These are phyloP conservation scores for Lucinisca nassula DNA, from an alignment of 2,888 invertebrate genomes.

Conservation along the genomic window DNA sequence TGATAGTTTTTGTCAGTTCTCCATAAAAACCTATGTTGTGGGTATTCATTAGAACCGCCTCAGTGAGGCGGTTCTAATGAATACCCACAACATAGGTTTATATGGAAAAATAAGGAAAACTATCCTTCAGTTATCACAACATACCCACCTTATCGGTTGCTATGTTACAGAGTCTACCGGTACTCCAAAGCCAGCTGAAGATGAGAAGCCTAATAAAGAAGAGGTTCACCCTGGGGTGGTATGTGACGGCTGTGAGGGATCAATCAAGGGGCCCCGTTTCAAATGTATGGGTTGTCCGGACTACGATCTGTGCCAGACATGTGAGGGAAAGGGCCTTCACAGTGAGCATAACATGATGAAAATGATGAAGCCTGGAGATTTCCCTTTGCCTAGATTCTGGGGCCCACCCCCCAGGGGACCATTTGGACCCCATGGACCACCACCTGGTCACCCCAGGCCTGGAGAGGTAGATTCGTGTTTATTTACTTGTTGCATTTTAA, in stretches of 20 bases:
- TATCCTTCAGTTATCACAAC: neutral
- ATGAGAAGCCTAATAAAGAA: neutral
- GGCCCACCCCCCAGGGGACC: slow-evolving; percentile 17
- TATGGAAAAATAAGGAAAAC: no score
- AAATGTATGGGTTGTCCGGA: slow-evolving; percentile 94
- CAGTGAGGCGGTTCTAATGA: no score
- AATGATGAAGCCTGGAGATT: slow-evolving; percentile 87
- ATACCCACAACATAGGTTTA: no score
- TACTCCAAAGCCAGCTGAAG: neutral
- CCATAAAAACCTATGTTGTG: no score
- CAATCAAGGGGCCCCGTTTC: slow-evolving; percentile 93
- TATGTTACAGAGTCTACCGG: neutral
- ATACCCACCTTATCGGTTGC: neutral
- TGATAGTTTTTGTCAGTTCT: no score
- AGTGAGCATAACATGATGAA: slow-evolving; percentile 92
- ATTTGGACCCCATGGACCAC: slow-evolving; percentile 20
- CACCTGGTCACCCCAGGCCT: slow-evolving; percentile 43
- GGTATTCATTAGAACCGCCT: no score
- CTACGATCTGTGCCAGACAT: slow-evolving; percentile 93
- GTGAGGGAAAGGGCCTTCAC: slow-evolving; percentile 92
- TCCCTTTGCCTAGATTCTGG: neutral
- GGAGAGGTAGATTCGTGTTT: slow-evolving; percentile 47
- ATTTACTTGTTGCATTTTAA: no score
- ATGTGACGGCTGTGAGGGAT: slow-evolving; percentile 93
- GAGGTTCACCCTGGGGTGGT: slow-evolving; percentile 90